Conservation (phyloP, 2,797 vertebrate species). For the Takifugu ocellatus region DNA sequence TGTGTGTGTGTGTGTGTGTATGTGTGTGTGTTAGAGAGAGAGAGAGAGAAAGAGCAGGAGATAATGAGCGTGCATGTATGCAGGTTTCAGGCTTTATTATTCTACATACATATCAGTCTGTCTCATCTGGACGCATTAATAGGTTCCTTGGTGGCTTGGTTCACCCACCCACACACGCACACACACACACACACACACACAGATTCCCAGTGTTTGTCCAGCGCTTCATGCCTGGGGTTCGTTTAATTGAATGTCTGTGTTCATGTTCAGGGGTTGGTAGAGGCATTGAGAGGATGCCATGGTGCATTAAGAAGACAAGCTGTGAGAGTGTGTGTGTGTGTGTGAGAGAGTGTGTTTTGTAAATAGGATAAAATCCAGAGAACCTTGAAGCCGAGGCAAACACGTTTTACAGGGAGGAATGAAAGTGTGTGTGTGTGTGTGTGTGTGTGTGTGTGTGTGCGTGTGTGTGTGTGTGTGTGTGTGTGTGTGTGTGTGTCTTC, state of each 20-base stretch:
- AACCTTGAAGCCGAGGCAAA: conserved; percentile 57
- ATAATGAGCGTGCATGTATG: neutral
- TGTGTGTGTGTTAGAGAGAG: no score
- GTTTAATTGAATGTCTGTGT: conserved; percentile 65
- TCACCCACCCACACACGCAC: conserved; percentile 2
- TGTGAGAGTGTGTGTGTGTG: conserved; percentile 24
- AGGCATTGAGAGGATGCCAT: conserved; percentile 58
- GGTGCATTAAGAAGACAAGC: conserved; percentile 55
- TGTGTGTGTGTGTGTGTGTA: neutral
- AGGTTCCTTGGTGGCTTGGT: conserved; percentile 38
- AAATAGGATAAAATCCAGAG: conserved; percentile 46
- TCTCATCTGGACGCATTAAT: conserved; percentile 58
- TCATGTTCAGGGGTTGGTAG: conserved; percentile 47
- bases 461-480: conserved; percentile 5
- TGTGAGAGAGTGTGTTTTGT: conserved; percentile 14
- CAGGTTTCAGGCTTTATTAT: conserved; percentile 42
- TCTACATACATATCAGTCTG: conserved; percentile 47
- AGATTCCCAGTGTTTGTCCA: conserved; percentile 35
- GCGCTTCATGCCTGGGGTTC: conserved; percentile 30
- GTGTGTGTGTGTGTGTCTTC: conserved; percentile 18
- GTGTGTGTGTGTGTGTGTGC: conserved; percentile 2
- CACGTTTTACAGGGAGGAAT: conserved; percentile 31
- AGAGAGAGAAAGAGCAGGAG: no score
- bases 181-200: conserved; percentile 11
- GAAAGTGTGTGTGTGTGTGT: conserved; percentile 26